Conservation (phyloP, 1,140 invertebrate genomes). For the Sweltsa coloradensis region DNA sequence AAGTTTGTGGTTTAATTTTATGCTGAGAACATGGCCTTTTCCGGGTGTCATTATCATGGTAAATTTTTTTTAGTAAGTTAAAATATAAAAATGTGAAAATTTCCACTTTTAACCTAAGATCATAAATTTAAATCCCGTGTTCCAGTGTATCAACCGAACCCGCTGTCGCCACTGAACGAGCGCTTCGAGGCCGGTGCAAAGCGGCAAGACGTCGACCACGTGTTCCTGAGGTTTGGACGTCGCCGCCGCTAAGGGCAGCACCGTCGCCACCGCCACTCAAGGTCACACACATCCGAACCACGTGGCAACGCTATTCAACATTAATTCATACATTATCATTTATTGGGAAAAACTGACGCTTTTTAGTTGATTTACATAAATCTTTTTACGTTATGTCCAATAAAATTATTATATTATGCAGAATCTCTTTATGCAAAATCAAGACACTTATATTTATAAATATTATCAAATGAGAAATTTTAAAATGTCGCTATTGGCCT, state of each 20-base stretch:
- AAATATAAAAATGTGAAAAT: neutral
- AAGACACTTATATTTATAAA: no score
- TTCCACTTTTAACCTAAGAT: neutral
- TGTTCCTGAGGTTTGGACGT: slow-evolving; percentile 66
- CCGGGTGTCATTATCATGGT: neutral
- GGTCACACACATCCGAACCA: neutral
- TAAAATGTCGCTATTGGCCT: no score
- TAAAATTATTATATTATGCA: no score
- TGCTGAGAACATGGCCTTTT: neutral
- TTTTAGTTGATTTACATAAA: no score
- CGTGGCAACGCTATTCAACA: no score
- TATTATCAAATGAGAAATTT: no score
- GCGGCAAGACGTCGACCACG: slow-evolving; percentile 67
- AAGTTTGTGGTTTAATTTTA: neutral
- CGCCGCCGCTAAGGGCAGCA: slow-evolving; percentile 31
- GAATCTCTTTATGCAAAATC: no score
- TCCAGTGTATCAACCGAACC: slow-evolving; percentile 25
- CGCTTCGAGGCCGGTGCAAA: slow-evolving; percentile 47
- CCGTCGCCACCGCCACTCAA: neutral
- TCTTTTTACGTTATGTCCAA: no score
- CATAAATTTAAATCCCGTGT: neutral
- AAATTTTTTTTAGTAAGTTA: neutral
- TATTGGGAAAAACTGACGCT: no score
- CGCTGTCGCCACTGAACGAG: slow-evolving; percentile 26
- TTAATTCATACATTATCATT: no score